Percentiles rank a stretch among this genome's conserved stretches.
These are phyloP conservation scores for Antitype chi DNA, from an alignment of 2,888 invertebrate species.

Conservation along the genomic window DNA sequence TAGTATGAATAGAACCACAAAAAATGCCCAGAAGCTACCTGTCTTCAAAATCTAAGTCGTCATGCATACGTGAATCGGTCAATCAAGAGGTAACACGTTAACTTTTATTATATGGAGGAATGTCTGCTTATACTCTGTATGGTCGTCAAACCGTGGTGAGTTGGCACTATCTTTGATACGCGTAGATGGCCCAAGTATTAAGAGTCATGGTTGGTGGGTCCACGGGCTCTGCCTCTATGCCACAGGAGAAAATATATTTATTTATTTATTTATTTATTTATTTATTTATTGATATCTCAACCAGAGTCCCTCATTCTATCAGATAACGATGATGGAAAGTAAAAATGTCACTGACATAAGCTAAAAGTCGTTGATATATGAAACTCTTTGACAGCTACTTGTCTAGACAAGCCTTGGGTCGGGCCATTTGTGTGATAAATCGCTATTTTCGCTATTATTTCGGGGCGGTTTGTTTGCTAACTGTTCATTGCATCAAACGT, in stretches of 20 bases:
- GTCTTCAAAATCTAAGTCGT: constrained; percentile 70
- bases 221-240: background rate
- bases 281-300: too few species aligned
- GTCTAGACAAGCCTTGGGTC: background rate
- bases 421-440: background rate
- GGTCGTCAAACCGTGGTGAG: constrained; percentile 81
- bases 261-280: too few species aligned
- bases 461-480: background rate
- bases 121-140: constrained; percentile 62
- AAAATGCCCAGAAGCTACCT: constrained; percentile 61
- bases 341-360: background rate
- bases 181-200: constrained; percentile 62
- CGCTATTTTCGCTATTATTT: too few species aligned
- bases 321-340: background rate
- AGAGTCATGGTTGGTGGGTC: background rate
- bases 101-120: constrained; percentile 77
- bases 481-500: background rate
- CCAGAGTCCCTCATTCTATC: background rate
- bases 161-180: constrained; percentile 78
- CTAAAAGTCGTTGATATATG: background rate
- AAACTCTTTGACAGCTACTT: background rate
- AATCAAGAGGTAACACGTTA: constrained; percentile 83
- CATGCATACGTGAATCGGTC: constrained; percentile 82
- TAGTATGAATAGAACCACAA: constrained; percentile 44
- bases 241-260: background rate